Evolutionary conservation across 2,888 invertebrate genomes (phyloP), one percentile per base, ranked within the genome.

Genomic region (Cyclophora albipunctata): DNA sequence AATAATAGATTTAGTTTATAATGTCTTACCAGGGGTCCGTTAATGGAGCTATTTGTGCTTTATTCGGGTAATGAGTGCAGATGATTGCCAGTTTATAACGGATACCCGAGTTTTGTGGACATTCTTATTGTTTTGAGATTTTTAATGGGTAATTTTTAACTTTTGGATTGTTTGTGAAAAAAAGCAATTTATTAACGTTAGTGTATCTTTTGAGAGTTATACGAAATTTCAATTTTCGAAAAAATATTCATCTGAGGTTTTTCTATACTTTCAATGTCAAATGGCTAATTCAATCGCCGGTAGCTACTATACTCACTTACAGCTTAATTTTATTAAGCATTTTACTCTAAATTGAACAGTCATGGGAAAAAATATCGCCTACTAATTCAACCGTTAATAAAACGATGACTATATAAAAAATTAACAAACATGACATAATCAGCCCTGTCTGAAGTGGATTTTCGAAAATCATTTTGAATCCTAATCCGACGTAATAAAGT

Each of bases 391-490:
- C 44, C 57, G 54, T 63, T 64, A 69, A 63, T 60, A 57, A 65
- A 67, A 64, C 60, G 69, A 75, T 69, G 62, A 66, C 69, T 75
- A 63, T 63, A 74, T 71, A 66, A 50, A 49, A 75, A 78, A 81
- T 80, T 78, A 78, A 78, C 75, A 73, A 75, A 77, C 73, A 78
- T 71, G 73, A 74, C 77, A 77, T 66, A 71, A 75, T 69, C 67
- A 68, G 64, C 63, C 67, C 69, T 66, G 57, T 64, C 37, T 37
- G 2, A 37, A 37, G 37, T 37, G 37, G 37, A 37, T 65, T 66
- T 54, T 47, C 47, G 6, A 42, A 54, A 42, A 42, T 45, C 34
- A 49, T 46, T 51, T 48, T 52, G 45, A 45, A 55, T 62, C 54
- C 54, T 73, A 66, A 54, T 5, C 0, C 50, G 3, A 7, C 33